A percentile compares a stretch with the other conserved stretches of the same genome.
phyloP scores from a whole-genome alignment of 2,888 invertebrate genomes.

The Scelioninae gen. 2 region DNA sequence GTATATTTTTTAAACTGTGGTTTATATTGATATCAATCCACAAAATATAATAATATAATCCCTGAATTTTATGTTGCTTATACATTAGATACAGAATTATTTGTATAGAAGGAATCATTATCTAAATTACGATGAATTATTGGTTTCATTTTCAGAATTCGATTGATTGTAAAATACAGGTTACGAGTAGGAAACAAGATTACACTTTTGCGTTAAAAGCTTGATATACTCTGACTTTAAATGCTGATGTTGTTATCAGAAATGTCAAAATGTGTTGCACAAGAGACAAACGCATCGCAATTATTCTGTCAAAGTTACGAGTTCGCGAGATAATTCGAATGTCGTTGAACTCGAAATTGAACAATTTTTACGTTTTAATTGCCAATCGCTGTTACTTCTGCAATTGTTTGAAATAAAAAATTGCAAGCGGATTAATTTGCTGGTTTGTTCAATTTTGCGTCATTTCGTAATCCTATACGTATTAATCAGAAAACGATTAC shows the following conservation, averaged over 20 bases:
- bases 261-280: conserved; percentile 23
- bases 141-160: conserved; percentile 23
- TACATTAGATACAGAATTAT: too few species aligned
- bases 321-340: conserved; percentile 18
- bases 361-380: conserved; percentile 1
- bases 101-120: neutral
- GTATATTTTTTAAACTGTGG: too few species aligned
- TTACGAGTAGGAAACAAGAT: conserved; percentile 3
- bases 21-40: too few species aligned
- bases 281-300: conserved; percentile 19
- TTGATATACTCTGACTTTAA: conserved; percentile 25
- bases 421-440: neutral
- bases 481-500: neutral
- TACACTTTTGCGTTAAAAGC: conserved; percentile 10
- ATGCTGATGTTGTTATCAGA: conserved; percentile 29
- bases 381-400: conserved; percentile 1
- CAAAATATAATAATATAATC: conserved; percentile 10
- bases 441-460: neutral
- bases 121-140: conserved; percentile 5
- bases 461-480: neutral
- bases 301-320: conserved; percentile 32
- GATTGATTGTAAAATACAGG: conserved; percentile 19
- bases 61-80: conserved; percentile 2
- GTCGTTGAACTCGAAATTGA: conserved; percentile 29
- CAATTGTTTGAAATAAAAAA: conserved; percentile 1